These are phyloP conservation scores for Halesus radiatus DNA, from an alignment of 1,140 invertebrate genomes.

Conservation along the genomic window DNA sequence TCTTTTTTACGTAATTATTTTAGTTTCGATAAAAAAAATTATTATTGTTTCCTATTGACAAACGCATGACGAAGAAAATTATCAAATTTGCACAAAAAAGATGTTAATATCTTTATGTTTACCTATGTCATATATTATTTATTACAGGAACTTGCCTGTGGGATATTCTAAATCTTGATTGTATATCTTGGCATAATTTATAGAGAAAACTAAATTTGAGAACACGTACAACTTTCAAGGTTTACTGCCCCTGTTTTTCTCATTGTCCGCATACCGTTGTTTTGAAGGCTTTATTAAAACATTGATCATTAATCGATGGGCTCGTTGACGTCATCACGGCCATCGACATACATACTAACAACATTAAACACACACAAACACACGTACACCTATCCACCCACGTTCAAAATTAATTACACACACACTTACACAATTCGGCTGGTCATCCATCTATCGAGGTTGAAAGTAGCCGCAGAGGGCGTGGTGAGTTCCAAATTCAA, in stretches of 20 bases:
- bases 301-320: conserved; percentile 33
- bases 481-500: conserved; percentile 18
- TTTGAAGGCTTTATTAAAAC: conserved; percentile 38
- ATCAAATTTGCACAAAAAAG: too few species aligned
- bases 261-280: conserved; percentile 37
- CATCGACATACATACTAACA: conserved; percentile 1
- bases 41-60: too few species aligned
- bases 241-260: not conserved
- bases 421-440: not conserved
- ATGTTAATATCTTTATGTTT: too few species aligned
- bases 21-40: too few species aligned
- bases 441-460: conserved; percentile 15
- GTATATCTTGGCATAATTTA: too few species aligned
- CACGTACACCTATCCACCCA: not conserved
- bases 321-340: conserved; percentile 23
- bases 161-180: too few species aligned
- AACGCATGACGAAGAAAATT: too few species aligned
- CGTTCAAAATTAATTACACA: too few species aligned
- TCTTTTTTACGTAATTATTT: too few species aligned
- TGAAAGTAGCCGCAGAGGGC: conserved; percentile 11
- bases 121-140: too few species aligned
- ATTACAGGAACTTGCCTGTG: too few species aligned
- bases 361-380: not conserved
- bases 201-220: too few species aligned
- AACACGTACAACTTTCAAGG: not conserved